Evolutionary conservation across 2,888 invertebrate species (phyloP), one percentile per base, ranked within the genome.

Genomic region (Thereva unica): DNA sequence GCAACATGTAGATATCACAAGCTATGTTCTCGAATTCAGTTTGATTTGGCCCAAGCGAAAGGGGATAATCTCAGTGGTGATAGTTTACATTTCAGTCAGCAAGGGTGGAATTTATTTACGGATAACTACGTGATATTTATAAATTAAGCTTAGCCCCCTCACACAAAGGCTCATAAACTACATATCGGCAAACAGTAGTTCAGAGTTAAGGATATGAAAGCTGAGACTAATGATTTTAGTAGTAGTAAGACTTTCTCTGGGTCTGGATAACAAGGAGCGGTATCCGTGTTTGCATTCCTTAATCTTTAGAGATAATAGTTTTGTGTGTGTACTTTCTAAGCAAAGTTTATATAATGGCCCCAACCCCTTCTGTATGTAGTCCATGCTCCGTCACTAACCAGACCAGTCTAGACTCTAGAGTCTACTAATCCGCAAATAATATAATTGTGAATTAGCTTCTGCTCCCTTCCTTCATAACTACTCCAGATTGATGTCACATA

Each of bases 401-500:
- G 52, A 23, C 23, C 23, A 23, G 23, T 23, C 23, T 23, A 23
- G 23, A 23, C 23, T 23, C 23, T 23, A 23, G 23, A 23, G 23
- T 23, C 23, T 34, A 52, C 52, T 34, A 8, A 35, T 9, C 52
- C 52, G 35, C 52, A 52, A 52, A 52, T 52, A 52, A 52, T 52
- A 52, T 52, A 52, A 52, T 52, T 52, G 35, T 34, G 52, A 35
- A n/a, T 52, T 12, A 34, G 52, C 34, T 34, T 52, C 7, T 52
- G 52, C 52, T 35, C 52, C 52, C 35, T 52, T 5, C 35, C 8
- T 7, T 10, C 52, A 35, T 52, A 6, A 52, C 52, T 52, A 52
- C 34, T 12, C 23, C 55, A 49, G 54, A 67, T 64, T 64, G 67
- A 67, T 56, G 67, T 41, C 56, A 12, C 49, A 55, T 64, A 67